These are phyloP conservation scores for Neodiprion fabricii DNA, from an alignment of 1,140 invertebrate genomes.

Conservation along the genomic window DNA sequence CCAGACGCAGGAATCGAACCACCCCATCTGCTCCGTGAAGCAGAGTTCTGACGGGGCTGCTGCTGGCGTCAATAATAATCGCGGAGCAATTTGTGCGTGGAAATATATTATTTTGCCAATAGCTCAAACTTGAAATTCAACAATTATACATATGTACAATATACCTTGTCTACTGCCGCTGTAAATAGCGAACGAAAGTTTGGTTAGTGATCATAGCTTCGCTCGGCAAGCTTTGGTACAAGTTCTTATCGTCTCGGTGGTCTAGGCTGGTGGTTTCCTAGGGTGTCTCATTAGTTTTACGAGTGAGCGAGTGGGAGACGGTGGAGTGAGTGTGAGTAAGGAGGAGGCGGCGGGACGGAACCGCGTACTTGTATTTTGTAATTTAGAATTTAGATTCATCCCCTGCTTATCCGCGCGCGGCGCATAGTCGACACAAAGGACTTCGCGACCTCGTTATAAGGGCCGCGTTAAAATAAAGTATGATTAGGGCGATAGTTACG, in stretches of 20 bases:
- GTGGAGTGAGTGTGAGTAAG: not conserved
- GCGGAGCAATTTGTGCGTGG: too few relatives aligned
- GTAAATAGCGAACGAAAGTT: too few relatives aligned
- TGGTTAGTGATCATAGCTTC: too few relatives aligned
- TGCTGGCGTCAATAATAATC: too few relatives aligned
- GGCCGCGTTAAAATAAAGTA: slow-evolving; percentile 60
- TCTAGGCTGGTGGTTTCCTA: slow-evolving; percentile 3
- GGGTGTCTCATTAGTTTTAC: not conserved
- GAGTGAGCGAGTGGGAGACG: not conserved
- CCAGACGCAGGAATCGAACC: not conserved
- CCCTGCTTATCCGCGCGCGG: not conserved
- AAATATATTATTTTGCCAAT: too few relatives aligned
- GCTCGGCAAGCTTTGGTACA: not conserved
- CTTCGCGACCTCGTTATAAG: slow-evolving; percentile 46
- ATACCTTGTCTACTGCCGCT: too few relatives aligned
- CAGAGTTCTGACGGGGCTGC: too few relatives aligned
- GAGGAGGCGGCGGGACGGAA: not conserved
- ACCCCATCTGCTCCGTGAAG: not conserved
- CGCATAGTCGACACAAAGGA: slow-evolving; percentile 34
- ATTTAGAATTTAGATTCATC: slow-evolving; percentile 8
- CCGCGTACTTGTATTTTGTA: slow-evolving; percentile 7
- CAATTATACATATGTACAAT: too few relatives aligned
- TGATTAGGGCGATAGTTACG: slow-evolving; percentile 61
- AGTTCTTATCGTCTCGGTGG: not conserved
- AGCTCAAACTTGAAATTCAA: too few relatives aligned